Conservation (phyloP, 2,888 invertebrate genomes). For the Torymus aiolomorphi region DNA sequence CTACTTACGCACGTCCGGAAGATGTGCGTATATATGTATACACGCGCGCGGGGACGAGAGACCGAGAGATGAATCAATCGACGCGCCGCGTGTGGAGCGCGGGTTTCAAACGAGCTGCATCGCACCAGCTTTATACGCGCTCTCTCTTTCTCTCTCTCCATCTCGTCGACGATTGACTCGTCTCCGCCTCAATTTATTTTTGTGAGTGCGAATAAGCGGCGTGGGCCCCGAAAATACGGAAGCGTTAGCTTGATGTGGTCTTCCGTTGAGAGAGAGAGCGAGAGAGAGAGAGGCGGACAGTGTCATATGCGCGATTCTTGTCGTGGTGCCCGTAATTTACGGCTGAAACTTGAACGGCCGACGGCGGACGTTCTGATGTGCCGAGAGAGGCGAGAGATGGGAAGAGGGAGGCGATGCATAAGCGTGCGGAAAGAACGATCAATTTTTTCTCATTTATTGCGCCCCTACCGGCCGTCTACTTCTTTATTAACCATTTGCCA, state of each 20-base stretch:
- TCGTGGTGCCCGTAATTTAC: constrained; percentile 31
- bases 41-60: constrained; percentile 2
- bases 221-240: constrained; percentile 41
- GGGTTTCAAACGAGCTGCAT: constrained; percentile 10
- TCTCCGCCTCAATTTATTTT: constrained; percentile 49
- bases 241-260: constrained; percentile 36
- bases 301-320: too few species aligned
- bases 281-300: too few species aligned
- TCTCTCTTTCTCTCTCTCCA: too few species aligned
- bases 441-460: constrained; percentile 19
- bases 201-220: constrained; percentile 23
- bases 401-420: neutral
- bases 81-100: constrained; percentile 22
- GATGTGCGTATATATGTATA: neutral
- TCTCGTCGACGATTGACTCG: constrained; percentile 48
- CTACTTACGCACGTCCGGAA: constrained; percentile 57
- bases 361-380: constrained; percentile 19
- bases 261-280: constrained; percentile 30
- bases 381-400: neutral
- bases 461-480: neutral
- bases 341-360: constrained; percentile 48
- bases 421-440: constrained; percentile 16
- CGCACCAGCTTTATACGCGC: constrained; percentile 8
- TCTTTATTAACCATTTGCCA: neutral
- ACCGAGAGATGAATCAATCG: constrained; percentile 43